Evolutionary conservation across 1,140 invertebrate species (phyloP).

Genomic region (Rhagoletis pomonella): DNA sequence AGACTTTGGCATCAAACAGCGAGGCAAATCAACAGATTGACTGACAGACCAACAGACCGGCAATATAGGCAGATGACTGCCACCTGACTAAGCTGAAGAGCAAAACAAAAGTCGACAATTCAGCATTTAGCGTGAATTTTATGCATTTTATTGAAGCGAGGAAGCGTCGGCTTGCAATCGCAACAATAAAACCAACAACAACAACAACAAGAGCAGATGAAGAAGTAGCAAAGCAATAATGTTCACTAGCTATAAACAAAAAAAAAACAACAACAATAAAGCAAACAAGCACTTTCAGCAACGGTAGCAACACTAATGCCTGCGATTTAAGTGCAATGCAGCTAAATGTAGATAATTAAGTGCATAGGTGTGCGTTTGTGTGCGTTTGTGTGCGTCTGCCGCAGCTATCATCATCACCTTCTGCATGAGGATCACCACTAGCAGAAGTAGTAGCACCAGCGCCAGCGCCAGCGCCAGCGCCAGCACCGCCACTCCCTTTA

Average conservation of each 20-base stretch:
- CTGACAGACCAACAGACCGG: neutral
- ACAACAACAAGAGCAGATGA: neutral
- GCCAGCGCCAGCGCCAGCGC: neutral
- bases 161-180: neutral
- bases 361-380: neutral
- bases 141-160: neutral
- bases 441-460: neutral
- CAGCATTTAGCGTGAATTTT: slow-evolving; percentile 14
- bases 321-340: neutral
- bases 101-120: neutral
- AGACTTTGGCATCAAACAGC: neutral
- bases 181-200: neutral
- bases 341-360: neutral
- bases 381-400: neutral
- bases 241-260: neutral
- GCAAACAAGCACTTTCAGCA: slow-evolving; percentile 13
- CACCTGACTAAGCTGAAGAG: slow-evolving; percentile 36
- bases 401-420: neutral
- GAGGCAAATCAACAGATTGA: slow-evolving; percentile 12
- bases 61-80: neutral
- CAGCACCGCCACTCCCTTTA: slow-evolving; percentile 37
- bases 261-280: slow-evolving; percentile 19
- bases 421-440: neutral
- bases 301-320: neutral
- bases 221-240: too few relatives aligned